Conservation (phyloP, 1,140 invertebrate genomes). For the Theocolax elegans region DNA sequence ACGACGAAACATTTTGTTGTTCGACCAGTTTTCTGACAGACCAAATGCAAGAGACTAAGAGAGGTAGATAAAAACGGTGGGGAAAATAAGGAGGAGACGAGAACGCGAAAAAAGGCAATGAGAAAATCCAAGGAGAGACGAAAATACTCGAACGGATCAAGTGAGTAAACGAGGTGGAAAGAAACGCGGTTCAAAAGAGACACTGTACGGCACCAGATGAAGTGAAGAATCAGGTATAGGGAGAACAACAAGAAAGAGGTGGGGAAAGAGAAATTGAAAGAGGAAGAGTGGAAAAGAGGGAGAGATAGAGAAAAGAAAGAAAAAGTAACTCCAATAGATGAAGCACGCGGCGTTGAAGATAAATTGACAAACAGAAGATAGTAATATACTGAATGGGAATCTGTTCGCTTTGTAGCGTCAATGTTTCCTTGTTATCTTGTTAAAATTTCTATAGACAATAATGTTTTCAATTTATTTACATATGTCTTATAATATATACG, state of each 20-base stretch:
- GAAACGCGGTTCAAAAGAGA: slow-evolving; percentile 17
- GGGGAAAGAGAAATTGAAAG: background rate
- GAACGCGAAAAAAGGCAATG: background rate
- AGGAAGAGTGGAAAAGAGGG: background rate
- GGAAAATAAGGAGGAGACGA: background rate
- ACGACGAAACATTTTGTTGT: too few relatives aligned
- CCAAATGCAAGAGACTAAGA: background rate
- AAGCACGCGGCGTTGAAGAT: slow-evolving; percentile 15
- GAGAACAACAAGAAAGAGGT: background rate
- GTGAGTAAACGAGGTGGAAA: slow-evolving; percentile 31
- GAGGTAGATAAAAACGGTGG: background rate
- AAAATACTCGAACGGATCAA: slow-evolving; percentile 30
- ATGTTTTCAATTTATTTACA: too few relatives aligned
- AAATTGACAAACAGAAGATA: slow-evolving; percentile 19
- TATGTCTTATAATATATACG: too few relatives aligned
- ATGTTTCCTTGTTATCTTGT: slow-evolving; percentile 17
- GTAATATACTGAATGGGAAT: slow-evolving; percentile 25
- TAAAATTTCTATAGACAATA: background rate
- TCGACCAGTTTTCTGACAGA: too few relatives aligned
- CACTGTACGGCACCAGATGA: background rate
- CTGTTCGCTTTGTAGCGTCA: slow-evolving; percentile 2
- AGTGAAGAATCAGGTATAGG: slow-evolving; percentile 12
- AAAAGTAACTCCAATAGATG: slow-evolving; percentile 23
- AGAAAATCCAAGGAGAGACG: background rate
- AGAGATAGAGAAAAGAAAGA: too few relatives aligned